Percentiles rank a stretch among this genome's conserved stretches.
Evolutionary conservation across 1,140 invertebrate genomes (phyloP).

Genomic region (Catajapyx aquilonaris): DNA sequence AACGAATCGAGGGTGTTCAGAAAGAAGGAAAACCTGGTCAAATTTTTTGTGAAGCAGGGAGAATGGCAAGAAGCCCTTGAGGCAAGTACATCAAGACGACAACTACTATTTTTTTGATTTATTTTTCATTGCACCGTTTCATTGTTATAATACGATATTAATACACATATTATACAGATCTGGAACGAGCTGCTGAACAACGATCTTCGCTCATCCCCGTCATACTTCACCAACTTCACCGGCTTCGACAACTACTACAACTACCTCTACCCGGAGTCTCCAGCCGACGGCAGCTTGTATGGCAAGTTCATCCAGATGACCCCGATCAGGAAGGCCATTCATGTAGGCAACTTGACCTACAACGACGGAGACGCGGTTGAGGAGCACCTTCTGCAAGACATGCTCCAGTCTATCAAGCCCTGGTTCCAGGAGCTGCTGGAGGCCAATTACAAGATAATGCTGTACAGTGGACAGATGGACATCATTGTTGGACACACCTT

Average conservation of each 20-base stretch:
- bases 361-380: constrained; percentile 22
- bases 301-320: constrained; percentile 35
- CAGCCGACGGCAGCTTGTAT: too few species aligned
- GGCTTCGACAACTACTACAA: constrained; percentile 62
- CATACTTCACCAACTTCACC: constrained; percentile 53
- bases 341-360: constrained; percentile 58
- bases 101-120: too few species aligned
- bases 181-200: constrained; percentile 51
- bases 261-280: constrained; percentile 36
- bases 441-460: constrained; percentile 16
- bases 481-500: constrained; percentile 62
- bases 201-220: constrained; percentile 34
- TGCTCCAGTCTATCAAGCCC: constrained; percentile 60
- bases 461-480: constrained; percentile 68
- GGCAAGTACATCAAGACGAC: constrained; percentile 26
- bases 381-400: constrained; percentile 31
- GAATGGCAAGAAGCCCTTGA: constrained; percentile 42
- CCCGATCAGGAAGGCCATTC: constrained; percentile 42
- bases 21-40: constrained; percentile 30
- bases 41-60: constrained; percentile 37
- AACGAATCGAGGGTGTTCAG: constrained; percentile 19
- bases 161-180: constrained; percentile 14
- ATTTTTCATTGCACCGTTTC: background rate
- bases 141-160: background rate
- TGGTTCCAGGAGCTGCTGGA: constrained; percentile 28